These are phyloP conservation scores for Pseudonaja textilis DNA, from an alignment of 2,113 vertebrate species.

Conservation along the genomic window DNA sequence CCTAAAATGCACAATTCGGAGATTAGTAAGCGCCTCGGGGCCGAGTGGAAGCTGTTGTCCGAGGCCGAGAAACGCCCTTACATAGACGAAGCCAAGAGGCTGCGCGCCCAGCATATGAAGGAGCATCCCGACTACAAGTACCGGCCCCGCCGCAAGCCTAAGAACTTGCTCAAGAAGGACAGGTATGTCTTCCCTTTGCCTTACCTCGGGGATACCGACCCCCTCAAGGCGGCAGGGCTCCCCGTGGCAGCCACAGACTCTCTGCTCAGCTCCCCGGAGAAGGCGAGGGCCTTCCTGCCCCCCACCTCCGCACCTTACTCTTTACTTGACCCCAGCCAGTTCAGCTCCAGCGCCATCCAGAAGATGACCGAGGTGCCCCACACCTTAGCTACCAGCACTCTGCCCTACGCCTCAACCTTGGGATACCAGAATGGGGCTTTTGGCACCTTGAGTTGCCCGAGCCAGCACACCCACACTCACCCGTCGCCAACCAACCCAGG, in stretches of 20 bases:
- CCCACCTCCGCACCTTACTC: constrained; percentile 93
- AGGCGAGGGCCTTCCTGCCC: constrained; percentile 94
- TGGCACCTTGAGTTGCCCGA: constrained; percentile 91
- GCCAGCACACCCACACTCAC: constrained; percentile 98
- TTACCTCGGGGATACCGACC: constrained; percentile 97
- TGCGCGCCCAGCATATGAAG: constrained; percentile 99
- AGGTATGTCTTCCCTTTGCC: constrained; percentile 98
- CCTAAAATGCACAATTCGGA: constrained; percentile 99
- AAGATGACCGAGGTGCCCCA: constrained; percentile 99
- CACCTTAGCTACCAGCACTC: constrained; percentile 88
- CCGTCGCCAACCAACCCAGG: constrained; percentile 98
- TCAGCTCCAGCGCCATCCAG: constrained; percentile 94
- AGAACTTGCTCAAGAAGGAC: constrained; percentile 99
- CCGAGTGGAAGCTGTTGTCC: constrained; percentile 97
- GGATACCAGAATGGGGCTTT: constrained; percentile 99
- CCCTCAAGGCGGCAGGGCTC: constrained; percentile 90
- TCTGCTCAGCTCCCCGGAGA: constrained; percentile 87
- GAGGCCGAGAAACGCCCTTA: constrained; percentile 98
- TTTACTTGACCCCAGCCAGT: constrained; percentile 96
- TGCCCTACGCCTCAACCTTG: constrained; percentile 96
- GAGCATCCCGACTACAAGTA: constrained; percentile 99
- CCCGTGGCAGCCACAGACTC: constrained; percentile 90
- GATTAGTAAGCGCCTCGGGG: constrained; percentile 96
- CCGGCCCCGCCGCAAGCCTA: constrained; percentile 95
- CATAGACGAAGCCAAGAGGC: constrained; percentile 97